Evolutionary conservation across 2,888 invertebrate species (phyloP).

Genomic region (Drosophila putrida): DNA sequence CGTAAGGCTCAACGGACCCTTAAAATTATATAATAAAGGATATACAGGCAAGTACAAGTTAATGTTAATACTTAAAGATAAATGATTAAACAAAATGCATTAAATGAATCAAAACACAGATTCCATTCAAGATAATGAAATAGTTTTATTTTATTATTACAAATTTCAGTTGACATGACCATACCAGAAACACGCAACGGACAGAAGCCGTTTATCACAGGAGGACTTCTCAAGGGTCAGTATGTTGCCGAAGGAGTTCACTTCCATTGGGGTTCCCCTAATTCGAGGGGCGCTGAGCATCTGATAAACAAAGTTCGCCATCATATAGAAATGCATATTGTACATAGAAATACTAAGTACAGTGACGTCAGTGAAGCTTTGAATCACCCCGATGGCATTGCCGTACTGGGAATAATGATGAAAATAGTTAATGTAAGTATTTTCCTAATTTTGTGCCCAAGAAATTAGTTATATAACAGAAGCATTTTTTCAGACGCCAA

Average conservation of each 20-base stretch:
- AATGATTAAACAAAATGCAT: conserved; percentile 20
- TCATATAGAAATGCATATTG: conserved; percentile 89
- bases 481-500: conserved; percentile 40
- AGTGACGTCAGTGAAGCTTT: conserved; percentile 86
- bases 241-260: conserved; percentile 76
- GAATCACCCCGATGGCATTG: conserved; percentile 86
- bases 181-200: conserved; percentile 68
- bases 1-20: conserved; percentile 87
- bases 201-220: conserved; percentile 65
- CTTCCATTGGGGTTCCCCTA: conserved; percentile 91
- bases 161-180: conserved; percentile 59
- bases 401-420: conserved; percentile 88
- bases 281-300: conserved; percentile 88
- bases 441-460: no score
- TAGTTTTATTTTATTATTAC: no score
- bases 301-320: conserved; percentile 84
- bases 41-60: conserved; percentile 86
- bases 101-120: no score
- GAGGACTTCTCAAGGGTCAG: conserved; percentile 58
- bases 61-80: neutral
- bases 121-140: no score
- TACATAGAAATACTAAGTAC: conserved; percentile 88
- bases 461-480: neutral
- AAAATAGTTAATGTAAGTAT: conserved; percentile 50
- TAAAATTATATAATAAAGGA: conserved; percentile 89